Conservation (phyloP, 2,113 vertebrate genomes). For the Agapornis roseicollis region DNA sequence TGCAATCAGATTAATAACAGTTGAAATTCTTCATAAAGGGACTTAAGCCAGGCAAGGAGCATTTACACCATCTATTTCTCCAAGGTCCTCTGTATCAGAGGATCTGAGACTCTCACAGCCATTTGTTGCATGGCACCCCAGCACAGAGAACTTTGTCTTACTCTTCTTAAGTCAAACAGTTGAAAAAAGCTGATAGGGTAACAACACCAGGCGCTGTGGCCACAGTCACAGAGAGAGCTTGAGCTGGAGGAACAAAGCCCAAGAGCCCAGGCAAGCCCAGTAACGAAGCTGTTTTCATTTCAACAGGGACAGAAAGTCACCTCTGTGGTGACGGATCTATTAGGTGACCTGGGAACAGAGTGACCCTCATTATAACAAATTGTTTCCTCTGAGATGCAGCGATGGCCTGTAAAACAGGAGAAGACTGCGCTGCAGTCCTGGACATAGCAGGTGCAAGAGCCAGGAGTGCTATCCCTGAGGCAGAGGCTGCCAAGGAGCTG, state of each 20-base stretch:
- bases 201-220: neutral
- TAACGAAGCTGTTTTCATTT: neutral
- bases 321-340: rapidly evolving
- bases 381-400: neutral
- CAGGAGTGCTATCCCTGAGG: neutral
- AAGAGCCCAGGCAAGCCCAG: neutral
- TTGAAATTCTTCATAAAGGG: neutral
- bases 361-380: neutral
- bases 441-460: rapidly evolving
- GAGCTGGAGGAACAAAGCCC: neutral
- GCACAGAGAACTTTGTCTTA: neutral
- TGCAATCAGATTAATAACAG: neutral
- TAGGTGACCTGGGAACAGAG: neutral
- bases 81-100: neutral
- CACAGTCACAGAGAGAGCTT: rapidly evolving
- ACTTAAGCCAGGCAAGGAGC: neutral
- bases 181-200: neutral
- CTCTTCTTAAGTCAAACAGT: neutral
- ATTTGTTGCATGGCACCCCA: neutral
- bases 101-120: neutral
- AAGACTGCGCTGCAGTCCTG: neutral
- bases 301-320: neutral
- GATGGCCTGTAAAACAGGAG: neutral
- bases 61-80: neutral
- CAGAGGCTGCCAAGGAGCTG: neutral